Evolutionary conservation across 2,888 invertebrate genomes (phyloP).

Genomic region (Chalcis sispes): DNA sequence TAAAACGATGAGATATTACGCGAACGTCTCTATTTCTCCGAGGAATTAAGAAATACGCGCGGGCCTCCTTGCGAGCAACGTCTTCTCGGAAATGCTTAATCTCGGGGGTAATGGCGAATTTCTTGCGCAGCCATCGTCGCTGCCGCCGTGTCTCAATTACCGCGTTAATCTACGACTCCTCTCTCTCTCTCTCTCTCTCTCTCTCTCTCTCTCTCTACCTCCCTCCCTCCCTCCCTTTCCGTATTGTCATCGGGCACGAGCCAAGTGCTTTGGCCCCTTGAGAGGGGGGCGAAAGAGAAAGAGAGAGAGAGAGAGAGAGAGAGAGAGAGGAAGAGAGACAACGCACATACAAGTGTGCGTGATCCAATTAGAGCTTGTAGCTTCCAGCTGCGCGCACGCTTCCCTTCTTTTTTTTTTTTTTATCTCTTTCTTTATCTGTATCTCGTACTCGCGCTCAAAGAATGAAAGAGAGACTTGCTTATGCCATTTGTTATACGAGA

Average conservation of each 20-base stretch:
- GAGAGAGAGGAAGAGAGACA: constrained; percentile 33
- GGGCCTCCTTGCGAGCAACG: background rate
- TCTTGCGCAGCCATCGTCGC: constrained; percentile 27
- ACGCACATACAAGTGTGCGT: constrained; percentile 61
- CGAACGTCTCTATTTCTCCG: constrained; percentile 48
- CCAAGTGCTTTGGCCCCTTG: constrained; percentile 1
- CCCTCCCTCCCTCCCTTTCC: background rate
- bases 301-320: constrained; percentile 11
- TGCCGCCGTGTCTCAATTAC: constrained; percentile 71
- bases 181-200: background rate
- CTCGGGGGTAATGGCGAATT: constrained; percentile 38
- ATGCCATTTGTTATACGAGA: constrained; percentile 45
- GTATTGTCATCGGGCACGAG: too few relatives aligned
- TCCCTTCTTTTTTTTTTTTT: background rate
- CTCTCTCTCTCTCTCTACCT: constrained; percentile 2
- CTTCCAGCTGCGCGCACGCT: constrained; percentile 46
- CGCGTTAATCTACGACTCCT: constrained; percentile 72
- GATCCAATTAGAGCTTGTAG: constrained; percentile 68
- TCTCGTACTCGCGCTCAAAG: background rate
- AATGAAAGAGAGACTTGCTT: too few relatives aligned
- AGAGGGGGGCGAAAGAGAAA: constrained; percentile 1
- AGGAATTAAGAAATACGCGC: constrained; percentile 25
- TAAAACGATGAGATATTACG: too few relatives aligned
- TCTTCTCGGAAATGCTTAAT: constrained; percentile 44
- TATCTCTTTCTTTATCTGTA: background rate